Evolutionary conservation across 2,113 vertebrate species (phyloP), one percentile per base, ranked within the genome.

Genomic region (Picathartes gymnocephalus): DNA sequence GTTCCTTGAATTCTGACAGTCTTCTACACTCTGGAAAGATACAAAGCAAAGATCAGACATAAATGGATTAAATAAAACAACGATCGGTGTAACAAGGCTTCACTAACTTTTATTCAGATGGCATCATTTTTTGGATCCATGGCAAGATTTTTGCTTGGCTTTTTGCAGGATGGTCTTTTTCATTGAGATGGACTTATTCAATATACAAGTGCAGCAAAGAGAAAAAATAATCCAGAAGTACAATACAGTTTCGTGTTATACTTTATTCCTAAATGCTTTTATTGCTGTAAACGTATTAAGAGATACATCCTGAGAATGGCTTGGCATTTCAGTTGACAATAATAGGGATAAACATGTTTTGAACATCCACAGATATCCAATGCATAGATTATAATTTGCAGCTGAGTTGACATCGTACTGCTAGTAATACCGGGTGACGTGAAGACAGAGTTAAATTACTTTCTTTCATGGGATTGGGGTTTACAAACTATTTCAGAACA

Each of bases 301-400:
- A 39, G 68, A 94, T 90, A 84, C 11, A 71, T 86, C 81, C 76
- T 84, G 77, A 74, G 70, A 85, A 77, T 28, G 21, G 50, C 30
- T 87, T 82, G 53, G 58, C 57, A 78, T 90, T 95, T 94, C 68
- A 81, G 5, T 24, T 88, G 90, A 93, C 71, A 85, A 68, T 94
- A 94, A 96, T 71, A 92, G 39, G 57, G 53, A 93, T 92, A 87
- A 94, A 92, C 2, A 3, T 51, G 33, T 89, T 96, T 93, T 78
- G 66, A 95, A 83, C 51, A 56, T 47, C 31, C 58, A 56, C 3
- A 47, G 40, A 47, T 65, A 73, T 24, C 40, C 40, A 65, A 65
- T 18, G 48, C 20, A 56, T 40, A 85, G 57, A 93, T 48, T 61
- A 15, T 44, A 56, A 58, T 93, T 91, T 95, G 40, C 81, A 84